phyloP scores from a whole-genome alignment of 2,888 invertebrate genomes.

The Caenorhabditis japonica region DNA sequence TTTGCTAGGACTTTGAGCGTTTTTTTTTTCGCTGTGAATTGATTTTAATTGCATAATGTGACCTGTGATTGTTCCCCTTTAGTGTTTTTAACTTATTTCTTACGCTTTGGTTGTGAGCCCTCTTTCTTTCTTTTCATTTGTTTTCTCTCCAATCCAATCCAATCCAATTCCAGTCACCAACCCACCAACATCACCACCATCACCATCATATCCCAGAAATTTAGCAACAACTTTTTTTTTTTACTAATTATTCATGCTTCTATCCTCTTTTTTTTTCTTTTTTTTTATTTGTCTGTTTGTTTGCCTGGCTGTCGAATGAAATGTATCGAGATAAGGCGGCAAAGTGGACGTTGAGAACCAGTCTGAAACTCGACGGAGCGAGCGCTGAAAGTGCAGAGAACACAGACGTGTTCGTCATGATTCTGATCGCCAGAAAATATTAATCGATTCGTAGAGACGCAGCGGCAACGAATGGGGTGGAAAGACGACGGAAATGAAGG shows the following conservation, averaged over 20 bases:
- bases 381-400: conserved; percentile 20
- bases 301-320: conserved; percentile 39
- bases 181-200: conserved; percentile 2
- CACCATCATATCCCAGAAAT: conserved; percentile 2
- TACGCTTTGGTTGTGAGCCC: conserved; percentile 21
- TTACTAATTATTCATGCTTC: conserved; percentile 25
- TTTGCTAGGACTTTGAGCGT: conserved; percentile 50
- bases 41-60: conserved; percentile 41
- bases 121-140: conserved; percentile 12
- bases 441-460: conserved; percentile 18
- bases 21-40: conserved; percentile 4
- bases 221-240: conserved; percentile 2
- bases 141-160: conserved; percentile 24
- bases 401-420: conserved; percentile 44
- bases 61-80: conserved; percentile 30
- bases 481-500: conserved; percentile 8
- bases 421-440: conserved; percentile 13
- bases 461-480: conserved; percentile 18
- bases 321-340: conserved; percentile 28
- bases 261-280: conserved; percentile 12
- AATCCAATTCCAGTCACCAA: conserved; percentile 7
- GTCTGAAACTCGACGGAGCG: too few species aligned
- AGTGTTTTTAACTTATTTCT: conserved; percentile 1
- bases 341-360: conserved; percentile 10
- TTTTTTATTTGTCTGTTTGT: too few species aligned